phyloP scores from a whole-genome alignment of 2,113 vertebrate species.

The Cyprinodon variegatus region DNA sequence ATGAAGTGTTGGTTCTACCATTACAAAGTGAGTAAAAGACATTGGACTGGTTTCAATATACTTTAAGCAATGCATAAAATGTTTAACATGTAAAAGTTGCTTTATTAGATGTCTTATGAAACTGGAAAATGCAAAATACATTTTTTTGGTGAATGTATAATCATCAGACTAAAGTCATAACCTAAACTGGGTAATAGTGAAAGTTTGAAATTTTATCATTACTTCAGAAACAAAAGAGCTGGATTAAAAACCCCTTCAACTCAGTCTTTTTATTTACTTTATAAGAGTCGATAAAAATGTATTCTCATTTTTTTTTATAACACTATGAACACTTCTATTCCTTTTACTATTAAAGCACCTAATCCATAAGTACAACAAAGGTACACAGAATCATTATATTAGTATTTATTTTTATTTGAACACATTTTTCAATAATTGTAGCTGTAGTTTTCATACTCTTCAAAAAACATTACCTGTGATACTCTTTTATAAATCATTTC shows the following conservation, averaged over 20 bases:
- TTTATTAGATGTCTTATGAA: neutral
- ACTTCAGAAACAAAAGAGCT: neutral
- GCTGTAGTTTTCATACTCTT: constrained; percentile 81
- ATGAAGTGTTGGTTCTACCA: too few species aligned
- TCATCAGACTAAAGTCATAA: neutral
- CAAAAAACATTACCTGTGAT: constrained; percentile 83
- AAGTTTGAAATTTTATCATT: neutral
- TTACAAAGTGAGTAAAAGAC: too few species aligned
- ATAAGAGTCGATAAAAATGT: neutral
- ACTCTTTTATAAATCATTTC: constrained; percentile 86
- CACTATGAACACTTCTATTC: neutral
- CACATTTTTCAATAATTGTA: constrained; percentile 83
- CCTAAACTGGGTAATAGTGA: neutral
- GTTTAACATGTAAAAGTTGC: neutral
- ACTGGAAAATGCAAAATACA: neutral
- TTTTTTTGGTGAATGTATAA: neutral
- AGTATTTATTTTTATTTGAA: constrained; percentile 86
- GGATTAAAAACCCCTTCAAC: neutral
- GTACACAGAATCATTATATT: constrained; percentile 74
- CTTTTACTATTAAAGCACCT: neutral
- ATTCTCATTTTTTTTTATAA: neutral
- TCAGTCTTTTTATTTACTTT: neutral
- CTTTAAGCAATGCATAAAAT: too few species aligned
- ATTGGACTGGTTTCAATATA: too few species aligned
- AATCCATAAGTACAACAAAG: constrained; percentile 53